Base-by-base conservation (phyloP, 2,797 vertebrate genomes). In the Scleropages formosus region DNA sequence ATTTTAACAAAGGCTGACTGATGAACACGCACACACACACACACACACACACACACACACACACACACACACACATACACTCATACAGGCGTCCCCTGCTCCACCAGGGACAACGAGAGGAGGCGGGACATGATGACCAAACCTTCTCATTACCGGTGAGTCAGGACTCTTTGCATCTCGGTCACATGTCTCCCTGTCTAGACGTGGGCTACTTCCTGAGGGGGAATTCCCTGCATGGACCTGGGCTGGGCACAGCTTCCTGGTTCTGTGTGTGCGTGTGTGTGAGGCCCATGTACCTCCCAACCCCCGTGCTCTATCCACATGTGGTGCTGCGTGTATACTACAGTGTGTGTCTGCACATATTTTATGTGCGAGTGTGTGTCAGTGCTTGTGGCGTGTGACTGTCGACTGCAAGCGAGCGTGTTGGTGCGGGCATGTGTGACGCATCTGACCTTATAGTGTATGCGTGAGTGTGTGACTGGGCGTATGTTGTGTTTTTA, bases 221-320 rank as follows among this genome's bases (percentile, higher is more conserved):
- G 65, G 87, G 85, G 85, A 82, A 86, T 88, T 88, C 85, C 87
- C 86, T 82, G 68, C 73, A 62, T 24, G 64, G 53, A 75, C 51
- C 20, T 47, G 12, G 46, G 8, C 56, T 8, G 11, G 24, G 47
- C 0, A 3, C 39, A 49, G 66, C 66, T 31, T 84, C 81, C 72
- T 58, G 74, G 76, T 39, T 8, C 11, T 72, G 72, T 79, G 75
- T 84, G 84, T 73, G 83, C 78, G 79, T 85, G 81, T 77, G 76
- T 85, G 87, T 84, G 82, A 86, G 77, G 76, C 70, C 72, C 22
- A 51, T 53, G 67, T 18, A 44, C 22, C 20, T 68, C 20, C 6
- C n/a, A 39, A 18, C n/a, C 18, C 66, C 18, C 44, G 12, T 16
- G 67, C 22, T 15, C 22, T 69, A 10, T 15, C 24, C 47, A 53